Conservation (phyloP, 2,888 invertebrate genomes). For the Rhabditoides inermis region DNA sequence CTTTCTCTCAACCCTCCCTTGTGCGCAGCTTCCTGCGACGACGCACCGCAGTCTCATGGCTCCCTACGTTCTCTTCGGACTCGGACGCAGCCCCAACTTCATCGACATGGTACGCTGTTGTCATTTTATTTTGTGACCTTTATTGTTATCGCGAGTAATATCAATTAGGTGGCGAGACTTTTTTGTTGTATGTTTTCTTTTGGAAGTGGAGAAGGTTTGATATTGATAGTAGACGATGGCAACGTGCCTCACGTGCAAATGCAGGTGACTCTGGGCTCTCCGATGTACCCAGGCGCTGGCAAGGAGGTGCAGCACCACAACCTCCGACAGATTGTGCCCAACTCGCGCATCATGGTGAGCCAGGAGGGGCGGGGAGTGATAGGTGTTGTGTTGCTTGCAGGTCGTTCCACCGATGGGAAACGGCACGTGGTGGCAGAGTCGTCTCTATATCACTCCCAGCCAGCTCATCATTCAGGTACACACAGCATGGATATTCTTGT, state of each 20-base stretch:
- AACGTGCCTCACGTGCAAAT: too few species aligned
- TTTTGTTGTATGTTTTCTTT: too few species aligned
- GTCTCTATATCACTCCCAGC: slow-evolving; percentile 51
- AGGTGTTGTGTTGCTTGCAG: too few species aligned
- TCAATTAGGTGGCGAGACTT: too few species aligned
- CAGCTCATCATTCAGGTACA: slow-evolving; percentile 40
- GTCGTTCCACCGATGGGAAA: background rate
- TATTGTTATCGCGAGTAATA: too few species aligned
- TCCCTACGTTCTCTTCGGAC: slow-evolving; percentile 87
- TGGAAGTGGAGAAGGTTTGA: too few species aligned
- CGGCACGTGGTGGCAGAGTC: slow-evolving; percentile 32
- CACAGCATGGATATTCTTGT: too few species aligned
- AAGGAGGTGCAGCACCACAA: too few species aligned
- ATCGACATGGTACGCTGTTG: slow-evolving; percentile 59
- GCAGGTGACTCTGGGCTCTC: too few species aligned
- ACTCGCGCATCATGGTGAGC: slow-evolving; percentile 90
- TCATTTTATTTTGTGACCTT: too few species aligned
- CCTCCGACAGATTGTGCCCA: slow-evolving; percentile 66
- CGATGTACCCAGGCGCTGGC: too few species aligned
- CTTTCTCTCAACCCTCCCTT: background rate
- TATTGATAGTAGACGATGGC: too few species aligned
- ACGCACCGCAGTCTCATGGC: slow-evolving; percentile 71
- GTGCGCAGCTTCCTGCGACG: slow-evolving; percentile 5
- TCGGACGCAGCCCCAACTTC: slow-evolving; percentile 96
- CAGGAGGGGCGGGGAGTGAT: slow-evolving; percentile 63